Percentiles rank a stretch among this genome's conserved stretches.
These are phyloP conservation scores for Microcebus murinus DNA, from an alignment of 2,113 vertebrate genomes.

Conservation along the genomic window DNA sequence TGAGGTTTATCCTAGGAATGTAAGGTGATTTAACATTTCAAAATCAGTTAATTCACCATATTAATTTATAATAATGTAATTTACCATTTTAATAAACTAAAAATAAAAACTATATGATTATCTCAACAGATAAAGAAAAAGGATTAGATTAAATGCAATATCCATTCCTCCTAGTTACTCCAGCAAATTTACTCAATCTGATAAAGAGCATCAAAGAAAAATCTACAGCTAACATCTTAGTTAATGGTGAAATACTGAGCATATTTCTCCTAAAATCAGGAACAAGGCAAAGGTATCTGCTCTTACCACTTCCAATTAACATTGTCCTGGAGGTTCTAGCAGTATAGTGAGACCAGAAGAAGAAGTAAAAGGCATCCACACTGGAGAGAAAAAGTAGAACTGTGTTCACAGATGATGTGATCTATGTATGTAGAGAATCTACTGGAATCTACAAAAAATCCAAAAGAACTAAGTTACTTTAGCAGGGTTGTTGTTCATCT, in stretches of 20 bases:
- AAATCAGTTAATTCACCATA: background rate
- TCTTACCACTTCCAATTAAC: too few species aligned
- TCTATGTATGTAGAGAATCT: background rate
- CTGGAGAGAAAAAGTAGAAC: background rate
- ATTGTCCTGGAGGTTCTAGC: background rate
- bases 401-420: background rate
- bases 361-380: background rate
- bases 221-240: too few species aligned
- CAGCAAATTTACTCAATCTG: background rate
- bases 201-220: background rate
- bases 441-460: background rate
- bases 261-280: too few species aligned
- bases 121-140: background rate
- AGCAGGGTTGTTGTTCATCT: background rate
- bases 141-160: background rate
- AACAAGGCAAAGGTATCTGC: too few species aligned
- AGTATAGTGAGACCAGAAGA: background rate
- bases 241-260: too few species aligned
- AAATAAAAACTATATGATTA: background rate
- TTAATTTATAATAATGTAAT: background rate
- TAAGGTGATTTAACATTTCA: conserved; percentile 16
- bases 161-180: background rate
- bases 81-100: background rate
- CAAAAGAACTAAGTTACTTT: background rate
- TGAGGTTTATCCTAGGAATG: background rate